phyloP scores from a whole-genome alignment of 2,888 invertebrate species.

The Galerucella calmariensis region DNA sequence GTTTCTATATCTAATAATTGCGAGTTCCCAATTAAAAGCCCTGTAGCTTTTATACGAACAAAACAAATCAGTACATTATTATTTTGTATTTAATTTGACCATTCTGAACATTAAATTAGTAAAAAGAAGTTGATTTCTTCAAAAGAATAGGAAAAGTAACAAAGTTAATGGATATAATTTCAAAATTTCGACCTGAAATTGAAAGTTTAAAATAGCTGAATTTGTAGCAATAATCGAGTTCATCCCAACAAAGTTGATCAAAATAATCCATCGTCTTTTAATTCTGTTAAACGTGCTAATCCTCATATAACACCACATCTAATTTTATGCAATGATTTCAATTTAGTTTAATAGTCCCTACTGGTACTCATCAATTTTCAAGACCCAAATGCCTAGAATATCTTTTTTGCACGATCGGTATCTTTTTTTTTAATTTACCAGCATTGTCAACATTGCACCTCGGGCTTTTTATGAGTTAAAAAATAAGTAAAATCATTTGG shows the following conservation, averaged over 20 bases:
- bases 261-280: no score
- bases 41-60: conserved; percentile 27
- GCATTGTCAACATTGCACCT: no score
- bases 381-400: no score
- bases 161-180: neutral
- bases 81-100: neutral
- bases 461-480: no score
- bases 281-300: no score
- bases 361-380: no score
- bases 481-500: no score
- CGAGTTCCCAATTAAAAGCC: conserved; percentile 28
- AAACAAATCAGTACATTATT: neutral
- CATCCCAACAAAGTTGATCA: neutral
- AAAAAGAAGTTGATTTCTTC: neutral
- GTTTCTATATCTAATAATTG: conserved; percentile 32
- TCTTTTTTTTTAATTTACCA: no score
- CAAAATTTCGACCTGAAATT: neutral
- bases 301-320: no score
- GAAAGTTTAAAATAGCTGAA: neutral
- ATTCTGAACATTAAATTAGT: neutral
- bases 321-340: no score
- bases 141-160: neutral
- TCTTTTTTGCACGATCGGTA: no score
- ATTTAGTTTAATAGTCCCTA: no score
- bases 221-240: neutral